A percentile compares a stretch with the other conserved stretches of the same genome.
These are phyloP conservation scores for Ceyx cyanopectus DNA, from an alignment of 2,113 vertebrate species.

Conservation along the genomic window DNA sequence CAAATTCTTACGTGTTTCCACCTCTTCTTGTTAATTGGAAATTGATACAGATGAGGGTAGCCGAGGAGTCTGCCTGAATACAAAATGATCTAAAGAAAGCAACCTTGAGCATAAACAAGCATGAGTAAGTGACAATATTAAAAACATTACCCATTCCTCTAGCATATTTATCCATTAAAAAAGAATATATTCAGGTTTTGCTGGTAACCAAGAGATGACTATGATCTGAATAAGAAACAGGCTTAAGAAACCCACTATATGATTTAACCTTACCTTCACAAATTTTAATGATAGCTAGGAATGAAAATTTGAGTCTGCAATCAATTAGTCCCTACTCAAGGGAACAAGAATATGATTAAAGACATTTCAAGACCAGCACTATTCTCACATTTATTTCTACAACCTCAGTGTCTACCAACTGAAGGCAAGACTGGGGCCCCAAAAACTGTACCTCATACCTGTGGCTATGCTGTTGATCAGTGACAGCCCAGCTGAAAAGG, in stretches of 20 bases:
- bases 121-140: background rate
- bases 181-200: conserved; percentile 19
- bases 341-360: conserved; percentile 28
- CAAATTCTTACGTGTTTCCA: background rate
- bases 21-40: conserved; percentile 35
- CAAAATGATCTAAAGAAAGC: conserved; percentile 36
- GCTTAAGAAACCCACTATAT: background rate
- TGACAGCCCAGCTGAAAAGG: background rate
- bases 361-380: background rate
- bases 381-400: background rate
- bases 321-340: conserved; percentile 21
- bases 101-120: conserved; percentile 45
- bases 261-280: conserved; percentile 2
- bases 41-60: conserved; percentile 3
- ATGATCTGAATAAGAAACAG: conserved; percentile 46
- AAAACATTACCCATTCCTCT: background rate
- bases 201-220: conserved; percentile 16
- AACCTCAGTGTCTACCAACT: background rate
- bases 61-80: conserved; percentile 14
- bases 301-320: conserved; percentile 39
- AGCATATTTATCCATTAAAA: conserved; percentile 9
- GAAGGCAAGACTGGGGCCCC: background rate
- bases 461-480: background rate
- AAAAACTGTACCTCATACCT: background rate
- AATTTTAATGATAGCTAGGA: conserved; percentile 44